Evolutionary conservation across 2,888 invertebrate genomes (phyloP).

Genomic region (Antheraea yamamai): DNA sequence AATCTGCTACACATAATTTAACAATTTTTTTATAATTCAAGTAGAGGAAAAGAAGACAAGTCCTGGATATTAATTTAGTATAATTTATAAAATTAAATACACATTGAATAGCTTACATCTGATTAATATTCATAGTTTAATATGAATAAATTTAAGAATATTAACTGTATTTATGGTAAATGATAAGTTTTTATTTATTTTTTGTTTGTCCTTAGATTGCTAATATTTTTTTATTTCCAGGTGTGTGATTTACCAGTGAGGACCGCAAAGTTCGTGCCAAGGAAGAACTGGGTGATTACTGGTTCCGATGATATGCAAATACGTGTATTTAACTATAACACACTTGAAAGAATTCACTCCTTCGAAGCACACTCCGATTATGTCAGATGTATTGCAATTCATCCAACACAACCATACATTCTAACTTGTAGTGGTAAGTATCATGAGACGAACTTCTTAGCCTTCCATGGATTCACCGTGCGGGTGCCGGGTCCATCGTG

Average conservation of each 20-base stretch:
- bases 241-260: slow-evolving; percentile 98
- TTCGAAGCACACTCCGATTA: slow-evolving; percentile 99
- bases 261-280: slow-evolving; percentile 96
- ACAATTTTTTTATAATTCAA: no score
- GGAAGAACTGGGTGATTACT: slow-evolving; percentile 99
- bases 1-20: no score
- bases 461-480: no score
- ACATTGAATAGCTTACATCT: no score
- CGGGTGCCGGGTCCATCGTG: no score
- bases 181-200: neutral
- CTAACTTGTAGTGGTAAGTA: slow-evolving; percentile 96
- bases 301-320: slow-evolving; percentile 98
- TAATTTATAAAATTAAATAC: no score
- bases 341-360: slow-evolving; percentile 95
- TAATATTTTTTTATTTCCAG: slow-evolving; percentile 72
- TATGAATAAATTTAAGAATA: neutral
- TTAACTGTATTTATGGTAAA: neutral
- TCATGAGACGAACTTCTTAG: no score
- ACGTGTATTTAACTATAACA: slow-evolving; percentile 99
- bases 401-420: slow-evolving; percentile 98
- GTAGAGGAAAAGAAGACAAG: no score
- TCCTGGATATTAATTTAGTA: no score
- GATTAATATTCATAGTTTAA: no score
- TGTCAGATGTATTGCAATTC: slow-evolving; percentile 96
- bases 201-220: neutral